A percentile compares a stretch with the other conserved stretches of the same genome.
phyloP scores from a whole-genome alignment of 2,888 invertebrate species.

The Coenonympha glycerion region DNA sequence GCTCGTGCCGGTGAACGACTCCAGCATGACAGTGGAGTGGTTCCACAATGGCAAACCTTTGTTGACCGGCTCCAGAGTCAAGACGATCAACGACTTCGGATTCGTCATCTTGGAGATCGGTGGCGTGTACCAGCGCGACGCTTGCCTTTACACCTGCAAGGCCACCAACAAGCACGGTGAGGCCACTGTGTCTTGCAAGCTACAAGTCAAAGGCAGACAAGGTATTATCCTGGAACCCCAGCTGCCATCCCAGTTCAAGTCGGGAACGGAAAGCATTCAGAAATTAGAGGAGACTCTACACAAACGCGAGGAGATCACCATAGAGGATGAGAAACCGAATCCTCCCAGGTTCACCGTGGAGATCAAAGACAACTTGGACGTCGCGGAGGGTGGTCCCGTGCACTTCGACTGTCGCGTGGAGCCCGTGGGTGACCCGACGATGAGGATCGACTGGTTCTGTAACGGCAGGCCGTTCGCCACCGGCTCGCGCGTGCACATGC shows the following conservation, averaged over 20 bases:
- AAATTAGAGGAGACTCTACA: conserved; percentile 92
- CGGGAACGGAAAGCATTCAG: conserved; percentile 92
- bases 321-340: conserved; percentile 89
- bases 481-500: conserved; percentile 95
- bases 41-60: conserved; percentile 97
- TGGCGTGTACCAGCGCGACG: conserved; percentile 94
- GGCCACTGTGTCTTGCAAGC: conserved; percentile 89
- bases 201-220: conserved; percentile 90
- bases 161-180: conserved; percentile 94
- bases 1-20: conserved; percentile 91
- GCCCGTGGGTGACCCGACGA: conserved; percentile 91
- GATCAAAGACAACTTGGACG: conserved; percentile 86
- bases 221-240: conserved; percentile 93
- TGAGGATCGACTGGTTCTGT: conserved; percentile 96
- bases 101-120: conserved; percentile 97
- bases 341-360: conserved; percentile 91
- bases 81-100: conserved; percentile 98
- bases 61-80: conserved; percentile 92
- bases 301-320: conserved; percentile 86
- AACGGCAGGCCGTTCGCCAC: conserved; percentile 94
- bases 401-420: conserved; percentile 96
- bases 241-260: conserved; percentile 88
- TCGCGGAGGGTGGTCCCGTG: conserved; percentile 89
- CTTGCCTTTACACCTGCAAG: conserved; percentile 93
- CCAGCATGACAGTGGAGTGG: conserved; percentile 97